These are phyloP conservation scores for Balearica regulorum DNA, from an alignment of 2,797 vertebrate species.

Conservation along the genomic window DNA sequence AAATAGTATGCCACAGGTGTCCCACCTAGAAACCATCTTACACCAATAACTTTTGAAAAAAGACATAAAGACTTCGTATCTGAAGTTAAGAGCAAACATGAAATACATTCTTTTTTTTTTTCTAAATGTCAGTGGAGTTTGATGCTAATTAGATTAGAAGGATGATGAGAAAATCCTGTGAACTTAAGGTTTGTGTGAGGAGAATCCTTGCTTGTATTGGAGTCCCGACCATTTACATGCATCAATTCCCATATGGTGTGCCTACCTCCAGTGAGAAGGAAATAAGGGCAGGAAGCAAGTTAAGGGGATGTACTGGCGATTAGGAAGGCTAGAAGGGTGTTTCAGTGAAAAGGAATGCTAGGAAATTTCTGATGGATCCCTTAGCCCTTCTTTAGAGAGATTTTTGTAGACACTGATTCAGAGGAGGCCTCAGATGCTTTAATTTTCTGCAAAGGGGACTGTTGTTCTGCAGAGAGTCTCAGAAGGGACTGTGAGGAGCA, in stretches of 20 bases:
- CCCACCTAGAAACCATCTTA: not conserved
- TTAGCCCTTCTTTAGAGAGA: not conserved
- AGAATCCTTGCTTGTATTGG: not conserved
- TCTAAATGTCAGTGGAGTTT: not conserved
- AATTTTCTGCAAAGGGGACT: not conserved
- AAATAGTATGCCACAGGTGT: not conserved
- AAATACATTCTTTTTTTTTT: not conserved
- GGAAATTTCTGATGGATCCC: not conserved
- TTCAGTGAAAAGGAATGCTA: not conserved
- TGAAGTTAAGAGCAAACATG: not conserved
- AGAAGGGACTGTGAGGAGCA: not conserved
- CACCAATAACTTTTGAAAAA: not conserved
- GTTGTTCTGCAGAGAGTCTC: not conserved
- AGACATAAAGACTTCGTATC: not conserved
- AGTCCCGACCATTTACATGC: not conserved
- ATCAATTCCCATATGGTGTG: not conserved
- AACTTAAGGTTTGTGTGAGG: not conserved
- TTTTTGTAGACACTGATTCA: not conserved
- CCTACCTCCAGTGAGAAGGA: not conserved
- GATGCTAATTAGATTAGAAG: not conserved
- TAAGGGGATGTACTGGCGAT: not conserved
- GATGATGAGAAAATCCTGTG: not conserved
- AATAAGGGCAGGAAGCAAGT: not conserved
- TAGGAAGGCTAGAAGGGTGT: not conserved
- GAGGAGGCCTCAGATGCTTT: not conserved